A percentile compares a stretch with the other conserved stretches of the same genome.
Conservation (phyloP, 2,888 invertebrate genomes). For the Mesopsocus fuscifrons region DNA sequence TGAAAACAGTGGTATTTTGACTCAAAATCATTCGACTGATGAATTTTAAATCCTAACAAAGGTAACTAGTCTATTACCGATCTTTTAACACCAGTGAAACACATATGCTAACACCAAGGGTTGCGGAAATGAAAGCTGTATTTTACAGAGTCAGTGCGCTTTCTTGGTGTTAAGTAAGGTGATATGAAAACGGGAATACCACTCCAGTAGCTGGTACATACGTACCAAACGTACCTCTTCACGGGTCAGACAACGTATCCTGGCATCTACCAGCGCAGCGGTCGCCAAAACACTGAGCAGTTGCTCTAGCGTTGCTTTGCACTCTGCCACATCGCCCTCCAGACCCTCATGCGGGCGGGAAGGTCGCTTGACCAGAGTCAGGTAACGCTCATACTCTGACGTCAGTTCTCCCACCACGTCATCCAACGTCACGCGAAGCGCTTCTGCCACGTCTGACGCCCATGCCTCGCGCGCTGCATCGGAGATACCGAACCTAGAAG, state of each 20-base stretch:
- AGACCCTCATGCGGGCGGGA: neutral
- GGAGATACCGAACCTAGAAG: neutral
- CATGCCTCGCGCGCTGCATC: neutral
- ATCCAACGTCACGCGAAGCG: conserved; percentile 51
- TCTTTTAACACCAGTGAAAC: too few species aligned
- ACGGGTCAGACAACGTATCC: conserved; percentile 46
- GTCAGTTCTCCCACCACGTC: conserved; percentile 46
- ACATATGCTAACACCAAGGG: too few species aligned
- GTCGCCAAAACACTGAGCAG: conserved; percentile 53
- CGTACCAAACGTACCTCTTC: conserved; percentile 26
- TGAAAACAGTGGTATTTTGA: too few species aligned
- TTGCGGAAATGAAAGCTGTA: too few species aligned
- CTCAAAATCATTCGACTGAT: too few species aligned
- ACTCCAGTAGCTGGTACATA: too few species aligned
- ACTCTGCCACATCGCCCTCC: conserved; percentile 18
- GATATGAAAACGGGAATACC: too few species aligned
- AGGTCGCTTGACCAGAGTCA: conserved; percentile 32
- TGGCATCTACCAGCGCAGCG: conserved; percentile 55
- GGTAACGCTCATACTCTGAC: conserved; percentile 41
- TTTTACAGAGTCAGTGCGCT: too few species aligned
- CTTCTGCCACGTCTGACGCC: conserved; percentile 50
- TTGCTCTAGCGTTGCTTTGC: conserved; percentile 33
- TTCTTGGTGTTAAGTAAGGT: too few species aligned
- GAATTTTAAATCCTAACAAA: too few species aligned
- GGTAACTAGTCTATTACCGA: too few species aligned